A percentile compares a stretch with the other conserved stretches of the same genome.
Evolutionary conservation across 2,888 invertebrate genomes (phyloP).

Genomic region (Dynastes hyllus): DNA sequence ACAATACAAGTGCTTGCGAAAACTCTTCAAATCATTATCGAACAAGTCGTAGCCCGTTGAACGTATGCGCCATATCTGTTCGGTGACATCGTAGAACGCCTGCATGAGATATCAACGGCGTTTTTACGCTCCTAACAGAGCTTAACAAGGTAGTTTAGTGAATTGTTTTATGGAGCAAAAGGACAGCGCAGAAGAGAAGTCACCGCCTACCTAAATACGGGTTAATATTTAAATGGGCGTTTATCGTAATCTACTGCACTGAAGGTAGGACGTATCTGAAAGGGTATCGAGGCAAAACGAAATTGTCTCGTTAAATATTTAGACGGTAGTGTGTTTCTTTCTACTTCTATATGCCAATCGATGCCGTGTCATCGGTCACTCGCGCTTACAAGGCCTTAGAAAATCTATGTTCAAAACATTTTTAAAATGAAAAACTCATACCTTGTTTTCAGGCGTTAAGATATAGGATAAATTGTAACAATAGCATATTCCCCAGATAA

Average conservation of each 20-base stretch:
- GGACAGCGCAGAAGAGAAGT: neutral
- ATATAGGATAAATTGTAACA: too few species aligned
- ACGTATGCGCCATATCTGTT: neutral
- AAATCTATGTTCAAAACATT: too few species aligned
- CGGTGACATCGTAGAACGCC: neutral
- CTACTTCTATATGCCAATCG: too few species aligned
- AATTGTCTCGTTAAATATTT: slow-evolving; percentile 35
- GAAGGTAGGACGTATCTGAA: slow-evolving; percentile 8
- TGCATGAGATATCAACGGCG: neutral
- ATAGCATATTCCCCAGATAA: too few species aligned
- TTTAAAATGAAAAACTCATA: too few species aligned
- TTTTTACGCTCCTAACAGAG: neutral
- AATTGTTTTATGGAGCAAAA: neutral
- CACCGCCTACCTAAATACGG: slow-evolving; percentile 26
- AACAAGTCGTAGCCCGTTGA: neutral
- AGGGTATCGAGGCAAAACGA: neutral
- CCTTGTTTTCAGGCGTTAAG: too few species aligned
- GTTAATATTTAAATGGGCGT: slow-evolving; percentile 43
- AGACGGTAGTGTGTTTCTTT: neutral
- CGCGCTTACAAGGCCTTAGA: too few species aligned
- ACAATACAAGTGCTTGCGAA: neutral
- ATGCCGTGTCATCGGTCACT: too few species aligned
- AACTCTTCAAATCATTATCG: neutral
- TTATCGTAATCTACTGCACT: slow-evolving; percentile 29
- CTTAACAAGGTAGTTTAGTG: neutral